phyloP scores from a whole-genome alignment of 2,888 invertebrate genomes.

The Gari tellinella region DNA sequence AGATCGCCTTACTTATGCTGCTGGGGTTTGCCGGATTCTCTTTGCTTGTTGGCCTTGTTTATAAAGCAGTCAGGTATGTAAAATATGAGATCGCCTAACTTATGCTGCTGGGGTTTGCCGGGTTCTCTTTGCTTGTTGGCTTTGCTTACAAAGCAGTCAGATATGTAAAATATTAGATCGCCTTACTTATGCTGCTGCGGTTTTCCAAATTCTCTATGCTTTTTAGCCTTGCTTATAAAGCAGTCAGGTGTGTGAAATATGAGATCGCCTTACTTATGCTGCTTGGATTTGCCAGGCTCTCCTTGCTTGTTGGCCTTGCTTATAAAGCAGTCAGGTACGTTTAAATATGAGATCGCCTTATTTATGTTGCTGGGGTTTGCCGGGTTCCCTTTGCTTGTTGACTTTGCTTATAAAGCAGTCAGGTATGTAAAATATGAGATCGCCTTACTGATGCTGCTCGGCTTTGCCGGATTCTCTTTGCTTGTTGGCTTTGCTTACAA shows the following conservation, averaged over 20 bases:
- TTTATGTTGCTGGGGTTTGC: no score
- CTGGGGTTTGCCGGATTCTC: no score
- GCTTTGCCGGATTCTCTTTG: no score
- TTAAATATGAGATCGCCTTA: no score
- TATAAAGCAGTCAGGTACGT: constrained; percentile 64
- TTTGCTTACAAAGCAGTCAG: constrained; percentile 64
- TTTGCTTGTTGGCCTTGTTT: constrained; percentile 58
- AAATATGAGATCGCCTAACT: constrained; percentile 64
- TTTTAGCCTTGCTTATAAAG: no score
- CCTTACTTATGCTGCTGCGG: neutral
- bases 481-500: constrained; percentile 62
- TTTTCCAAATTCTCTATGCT: no score
- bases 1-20: no score
- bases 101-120: constrained; percentile 67
- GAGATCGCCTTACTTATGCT: constrained; percentile 64
- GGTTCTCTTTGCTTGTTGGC: constrained; percentile 67
- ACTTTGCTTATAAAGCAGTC: no score
- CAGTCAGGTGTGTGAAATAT: constrained; percentile 41
- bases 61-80: no score
- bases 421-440: no score
- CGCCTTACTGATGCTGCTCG: no score
- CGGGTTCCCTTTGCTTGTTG: no score
- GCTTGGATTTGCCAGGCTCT: constrained; percentile 70
- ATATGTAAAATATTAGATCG: constrained; percentile 13
- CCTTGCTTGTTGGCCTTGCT: constrained; percentile 61